Evolutionary conservation across 1,140 invertebrate genomes (phyloP).

Genomic region (Drosophila burlai): DNA sequence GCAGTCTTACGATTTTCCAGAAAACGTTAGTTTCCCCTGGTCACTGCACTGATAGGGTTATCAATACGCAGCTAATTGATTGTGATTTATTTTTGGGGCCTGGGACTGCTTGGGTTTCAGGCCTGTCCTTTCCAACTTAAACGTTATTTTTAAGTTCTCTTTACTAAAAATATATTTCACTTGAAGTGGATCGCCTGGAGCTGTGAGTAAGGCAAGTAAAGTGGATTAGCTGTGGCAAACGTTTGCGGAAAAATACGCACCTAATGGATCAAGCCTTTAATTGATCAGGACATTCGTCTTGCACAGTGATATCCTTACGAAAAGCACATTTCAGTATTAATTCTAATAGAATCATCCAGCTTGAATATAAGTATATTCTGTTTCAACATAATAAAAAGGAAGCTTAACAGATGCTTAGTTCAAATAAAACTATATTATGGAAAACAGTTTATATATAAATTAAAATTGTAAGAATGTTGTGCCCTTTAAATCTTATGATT

Average conservation of each 20-base stretch:
- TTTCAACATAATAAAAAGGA: too few relatives aligned
- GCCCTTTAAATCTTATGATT: too few relatives aligned
- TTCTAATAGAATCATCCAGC: background rate
- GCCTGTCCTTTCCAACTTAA: background rate
- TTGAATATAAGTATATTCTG: too few relatives aligned
- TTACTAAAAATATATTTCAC: conserved; percentile 24
- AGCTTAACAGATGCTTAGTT: too few relatives aligned
- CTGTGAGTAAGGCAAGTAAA: background rate
- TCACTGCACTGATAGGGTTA: conserved; percentile 39
- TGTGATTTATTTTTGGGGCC: conserved; percentile 41
- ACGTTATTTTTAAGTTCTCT: conserved; percentile 36
- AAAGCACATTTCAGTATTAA: background rate
- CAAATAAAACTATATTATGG: too few relatives aligned
- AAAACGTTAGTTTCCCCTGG: conserved; percentile 18
- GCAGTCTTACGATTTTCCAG: conserved; percentile 31
- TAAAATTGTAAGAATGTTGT: too few relatives aligned
- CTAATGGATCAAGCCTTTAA: background rate
- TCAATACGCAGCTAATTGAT: conserved; percentile 34
- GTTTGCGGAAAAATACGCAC: background rate
- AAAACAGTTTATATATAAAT: too few relatives aligned
- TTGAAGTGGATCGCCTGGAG: conserved; percentile 9
- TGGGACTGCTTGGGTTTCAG: background rate
- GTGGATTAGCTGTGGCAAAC: conserved; percentile 5
- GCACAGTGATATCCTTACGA: background rate
- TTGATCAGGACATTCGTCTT: background rate